These are phyloP conservation scores for Drosophila barbarae DNA, from an alignment of 2,888 invertebrate genomes.

Conservation along the genomic window DNA sequence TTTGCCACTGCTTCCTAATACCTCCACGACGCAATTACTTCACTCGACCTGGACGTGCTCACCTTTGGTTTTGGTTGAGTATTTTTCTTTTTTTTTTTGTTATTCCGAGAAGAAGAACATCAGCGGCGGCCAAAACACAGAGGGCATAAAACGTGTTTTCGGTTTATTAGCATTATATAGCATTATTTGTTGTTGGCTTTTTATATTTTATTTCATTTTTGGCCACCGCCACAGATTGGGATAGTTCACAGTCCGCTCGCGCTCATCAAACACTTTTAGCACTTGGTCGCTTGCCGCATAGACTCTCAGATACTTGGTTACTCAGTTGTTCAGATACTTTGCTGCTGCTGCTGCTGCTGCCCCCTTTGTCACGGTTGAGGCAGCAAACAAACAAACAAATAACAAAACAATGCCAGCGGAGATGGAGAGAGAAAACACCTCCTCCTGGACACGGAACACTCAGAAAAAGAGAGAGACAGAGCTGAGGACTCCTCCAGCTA, in stretches of 20 bases:
- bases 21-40: constrained; percentile 24
- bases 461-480: background rate
- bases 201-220: background rate
- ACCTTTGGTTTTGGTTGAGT: constrained; percentile 32
- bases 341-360: constrained; percentile 10
- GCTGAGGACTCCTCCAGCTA: background rate
- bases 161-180: constrained; percentile 36
- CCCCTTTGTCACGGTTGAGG: constrained; percentile 22
- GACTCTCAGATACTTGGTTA: background rate
- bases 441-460: background rate
- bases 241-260: constrained; percentile 11
- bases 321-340: constrained; percentile 2
- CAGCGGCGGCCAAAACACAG: constrained; percentile 12
- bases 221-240: constrained; percentile 29
- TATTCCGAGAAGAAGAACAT: constrained; percentile 25
- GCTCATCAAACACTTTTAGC: constrained; percentile 29
- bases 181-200: background rate
- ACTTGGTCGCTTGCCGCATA: constrained; percentile 5
- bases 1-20: background rate
- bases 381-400: constrained; percentile 32
- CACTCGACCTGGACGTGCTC: constrained; percentile 10
- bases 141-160: constrained; percentile 38
- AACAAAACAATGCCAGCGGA: constrained; percentile 18
- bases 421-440: constrained; percentile 2
- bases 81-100: constrained; percentile 15